A percentile compares a stretch with the other conserved stretches of the same genome.
Conservation (phyloP, 1,140 invertebrate species). For the Hydropsyche tenuis region DNA sequence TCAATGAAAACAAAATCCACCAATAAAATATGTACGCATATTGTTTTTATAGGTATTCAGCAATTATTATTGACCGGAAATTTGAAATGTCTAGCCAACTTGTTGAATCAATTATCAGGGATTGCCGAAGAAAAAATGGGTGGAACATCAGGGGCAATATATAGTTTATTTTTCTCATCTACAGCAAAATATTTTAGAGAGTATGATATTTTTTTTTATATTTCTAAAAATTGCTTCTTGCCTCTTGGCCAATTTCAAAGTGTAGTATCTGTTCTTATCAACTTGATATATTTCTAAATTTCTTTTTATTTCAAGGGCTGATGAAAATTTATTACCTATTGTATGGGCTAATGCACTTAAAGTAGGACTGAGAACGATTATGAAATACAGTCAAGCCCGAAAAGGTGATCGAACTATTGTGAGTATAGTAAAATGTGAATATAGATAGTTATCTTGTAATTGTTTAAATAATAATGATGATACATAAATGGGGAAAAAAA, state of each 20-base stretch:
- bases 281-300: conserved; percentile 38
- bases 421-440: conserved; percentile 49
- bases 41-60: conserved; percentile 54
- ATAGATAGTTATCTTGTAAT: too few species aligned
- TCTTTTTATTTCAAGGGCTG: conserved; percentile 48
- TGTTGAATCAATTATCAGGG: conserved; percentile 64
- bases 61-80: conserved; percentile 54
- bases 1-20: too few species aligned
- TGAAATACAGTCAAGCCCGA: conserved; percentile 76
- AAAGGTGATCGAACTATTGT: conserved; percentile 82
- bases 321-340: conserved; percentile 49
- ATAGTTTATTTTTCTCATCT: conserved; percentile 74
- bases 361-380: conserved; percentile 65
- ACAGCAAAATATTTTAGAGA: conserved; percentile 60
- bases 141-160: conserved; percentile 75
- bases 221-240: too few species aligned
- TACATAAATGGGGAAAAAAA: too few species aligned
- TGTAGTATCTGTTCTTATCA: too few species aligned
- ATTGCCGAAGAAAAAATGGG: conserved; percentile 72
- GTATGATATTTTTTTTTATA: conserved; percentile 46
- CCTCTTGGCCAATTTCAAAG: too few species aligned
- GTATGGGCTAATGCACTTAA: conserved; percentile 63
- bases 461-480: too few species aligned
- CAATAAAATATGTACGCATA: too few species aligned
- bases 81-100: conserved; percentile 57